Conservation (phyloP, 2,113 vertebrate species). For the Osmerus mordax region DNA sequence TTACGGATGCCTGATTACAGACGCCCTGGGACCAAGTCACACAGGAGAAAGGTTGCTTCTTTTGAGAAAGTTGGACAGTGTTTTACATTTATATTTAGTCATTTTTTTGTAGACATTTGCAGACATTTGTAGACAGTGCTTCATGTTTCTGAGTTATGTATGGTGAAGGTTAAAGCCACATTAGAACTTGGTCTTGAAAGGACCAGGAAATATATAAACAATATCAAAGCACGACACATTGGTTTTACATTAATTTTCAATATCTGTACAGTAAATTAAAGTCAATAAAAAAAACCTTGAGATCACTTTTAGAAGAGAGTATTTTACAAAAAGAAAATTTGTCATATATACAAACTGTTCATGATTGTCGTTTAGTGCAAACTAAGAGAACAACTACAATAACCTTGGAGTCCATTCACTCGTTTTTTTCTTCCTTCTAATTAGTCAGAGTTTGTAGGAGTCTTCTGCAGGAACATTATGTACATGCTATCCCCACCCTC, state of each 20-base stretch:
- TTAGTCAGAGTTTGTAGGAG: no score
- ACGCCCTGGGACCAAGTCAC: no score
- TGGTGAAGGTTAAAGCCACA: slow-evolving; percentile 7
- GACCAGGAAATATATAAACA: slow-evolving; percentile 89
- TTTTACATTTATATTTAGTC: neutral
- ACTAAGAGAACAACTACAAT: slow-evolving; percentile 62
- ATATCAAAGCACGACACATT: slow-evolving; percentile 91
- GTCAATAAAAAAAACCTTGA: slow-evolving; percentile 89
- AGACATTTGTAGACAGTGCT: neutral
- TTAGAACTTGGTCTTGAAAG: slow-evolving; percentile 73
- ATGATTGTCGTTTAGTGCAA: slow-evolving; percentile 93
- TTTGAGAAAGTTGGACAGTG: slow-evolving; percentile 32
- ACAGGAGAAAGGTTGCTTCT: slow-evolving; percentile 26
- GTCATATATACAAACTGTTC: slow-evolving; percentile 81
- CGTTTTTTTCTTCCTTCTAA: slow-evolving; percentile 60
- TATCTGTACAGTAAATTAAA: slow-evolving; percentile 89
- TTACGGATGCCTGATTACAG: no score
- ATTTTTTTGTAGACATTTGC: no score
- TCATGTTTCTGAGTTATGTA: slow-evolving; percentile 5
- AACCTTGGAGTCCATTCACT: slow-evolving; percentile 67
- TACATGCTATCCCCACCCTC: no score
- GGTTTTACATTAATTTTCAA: slow-evolving; percentile 83
- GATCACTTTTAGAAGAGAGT: slow-evolving; percentile 69
- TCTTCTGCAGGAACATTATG: no score
- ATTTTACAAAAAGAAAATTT: slow-evolving; percentile 85